These are phyloP conservation scores for Watsonalla cultraria DNA, from an alignment of 2,888 invertebrate genomes.

Conservation along the genomic window DNA sequence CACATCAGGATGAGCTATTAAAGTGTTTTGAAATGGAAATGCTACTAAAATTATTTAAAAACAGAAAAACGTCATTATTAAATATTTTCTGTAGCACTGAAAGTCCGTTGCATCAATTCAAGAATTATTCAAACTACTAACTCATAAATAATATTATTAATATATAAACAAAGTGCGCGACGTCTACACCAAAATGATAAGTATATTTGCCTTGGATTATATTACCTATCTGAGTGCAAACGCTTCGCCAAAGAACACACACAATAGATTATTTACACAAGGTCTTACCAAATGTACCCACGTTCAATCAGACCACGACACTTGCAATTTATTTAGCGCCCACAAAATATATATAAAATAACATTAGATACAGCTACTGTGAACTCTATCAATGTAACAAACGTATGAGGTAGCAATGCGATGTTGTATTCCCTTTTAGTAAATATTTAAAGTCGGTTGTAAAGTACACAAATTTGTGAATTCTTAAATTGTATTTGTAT, in stretches of 20 bases:
- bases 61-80: too few relatives aligned
- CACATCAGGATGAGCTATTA: too few relatives aligned
- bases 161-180: neutral
- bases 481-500: too few relatives aligned
- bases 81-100: too few relatives aligned
- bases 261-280: constrained; percentile 61
- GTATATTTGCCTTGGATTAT: constrained; percentile 25
- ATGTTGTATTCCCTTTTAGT: too few relatives aligned
- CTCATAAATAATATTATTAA: too few relatives aligned
- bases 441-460: too few relatives aligned
- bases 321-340: constrained; percentile 53
- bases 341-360: constrained; percentile 31
- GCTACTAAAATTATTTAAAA: too few relatives aligned
- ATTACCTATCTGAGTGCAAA: constrained; percentile 25
- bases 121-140: too few relatives aligned
- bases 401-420: neutral
- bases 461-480: too few relatives aligned
- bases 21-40: too few relatives aligned
- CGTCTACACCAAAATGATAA: constrained; percentile 19
- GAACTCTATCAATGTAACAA: constrained; percentile 8
- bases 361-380: constrained; percentile 15
- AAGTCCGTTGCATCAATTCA: too few relatives aligned
- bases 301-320: constrained; percentile 50
- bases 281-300: constrained; percentile 63
- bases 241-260: constrained; percentile 41